phyloP scores from a whole-genome alignment of 2,113 vertebrate species.

The Morone saxatilis region DNA sequence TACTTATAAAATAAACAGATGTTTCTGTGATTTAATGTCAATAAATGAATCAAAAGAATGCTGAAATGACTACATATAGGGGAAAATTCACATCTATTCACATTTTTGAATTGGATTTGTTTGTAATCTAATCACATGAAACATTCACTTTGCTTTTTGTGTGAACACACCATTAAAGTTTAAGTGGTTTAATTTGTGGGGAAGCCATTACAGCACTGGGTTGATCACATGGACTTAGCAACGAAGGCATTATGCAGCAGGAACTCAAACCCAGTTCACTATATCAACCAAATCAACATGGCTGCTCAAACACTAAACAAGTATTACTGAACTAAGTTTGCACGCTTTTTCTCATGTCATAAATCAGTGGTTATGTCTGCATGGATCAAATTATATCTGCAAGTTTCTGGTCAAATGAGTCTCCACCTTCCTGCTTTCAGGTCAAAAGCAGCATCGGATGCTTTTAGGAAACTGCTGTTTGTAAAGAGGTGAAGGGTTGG shows the following conservation, averaged over 20 bases:
- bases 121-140: too few species aligned
- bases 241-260: not conserved
- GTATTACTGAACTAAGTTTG: not conserved
- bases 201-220: not conserved
- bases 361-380: not conserved
- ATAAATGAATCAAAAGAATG: too few species aligned
- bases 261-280: not conserved
- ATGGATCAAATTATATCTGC: not conserved
- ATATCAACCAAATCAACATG: too few species aligned
- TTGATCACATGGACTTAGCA: not conserved
- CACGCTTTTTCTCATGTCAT: not conserved
- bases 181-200: not conserved
- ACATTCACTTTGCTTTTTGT: too few species aligned
- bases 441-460: not conserved
- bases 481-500: not conserved
- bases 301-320: not conserved
- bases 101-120: too few species aligned
- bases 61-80: too few species aligned
- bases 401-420: not conserved
- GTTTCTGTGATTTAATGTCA: too few species aligned
- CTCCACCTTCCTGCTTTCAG: not conserved
- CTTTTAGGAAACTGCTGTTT: not conserved
- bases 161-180: too few species aligned
- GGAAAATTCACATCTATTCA: too few species aligned
- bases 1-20: too few species aligned